Conservation (phyloP, 2,797 vertebrate species). For the Parotocinclus haroldoi region DNA sequence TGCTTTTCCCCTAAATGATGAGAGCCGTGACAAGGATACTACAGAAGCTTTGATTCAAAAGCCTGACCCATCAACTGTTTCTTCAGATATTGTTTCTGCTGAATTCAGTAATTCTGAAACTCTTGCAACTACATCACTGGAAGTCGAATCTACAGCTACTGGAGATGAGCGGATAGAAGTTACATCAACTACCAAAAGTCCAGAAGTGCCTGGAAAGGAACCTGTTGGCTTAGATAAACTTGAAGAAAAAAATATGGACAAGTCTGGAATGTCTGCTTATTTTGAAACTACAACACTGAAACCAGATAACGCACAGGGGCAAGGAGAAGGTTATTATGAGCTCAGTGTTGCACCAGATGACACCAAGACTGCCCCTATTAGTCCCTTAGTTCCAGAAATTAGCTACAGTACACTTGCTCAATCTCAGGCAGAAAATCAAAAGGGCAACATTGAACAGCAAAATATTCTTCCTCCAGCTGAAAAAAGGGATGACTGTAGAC, state of each 20-base stretch:
- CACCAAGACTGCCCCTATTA: constrained; percentile 48
- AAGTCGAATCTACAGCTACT: constrained; percentile 23
- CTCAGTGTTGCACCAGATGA: constrained; percentile 82
- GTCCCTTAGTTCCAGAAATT: constrained; percentile 67
- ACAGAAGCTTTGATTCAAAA: constrained; percentile 57
- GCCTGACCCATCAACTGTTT: constrained; percentile 60
- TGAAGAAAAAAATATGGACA: constrained; percentile 67
- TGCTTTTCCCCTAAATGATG: constrained; percentile 61
- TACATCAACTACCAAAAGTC: constrained; percentile 36
- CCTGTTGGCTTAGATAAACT: constrained; percentile 19
- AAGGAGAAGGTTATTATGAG: constrained; percentile 91
- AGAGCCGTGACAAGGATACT: constrained; percentile 67
- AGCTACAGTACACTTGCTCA: constrained; percentile 83
- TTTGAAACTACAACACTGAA: constrained; percentile 94
- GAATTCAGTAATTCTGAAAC: constrained; percentile 57
- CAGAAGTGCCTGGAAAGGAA: constrained; percentile 38
- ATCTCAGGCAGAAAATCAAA: constrained; percentile 55
- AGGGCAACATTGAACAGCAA: constrained; percentile 68
- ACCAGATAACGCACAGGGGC: constrained; percentile 70
- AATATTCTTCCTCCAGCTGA: constrained; percentile 73
- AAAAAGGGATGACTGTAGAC: constrained; percentile 82
- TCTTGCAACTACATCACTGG: constrained; percentile 24
- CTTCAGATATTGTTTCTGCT: constrained; percentile 61
- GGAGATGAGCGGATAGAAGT: constrained; percentile 33
- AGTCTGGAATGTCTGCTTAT: constrained; percentile 95